phyloP scores from a whole-genome alignment of 2,888 invertebrate genomes.

The Trachelus tabidus region DNA sequence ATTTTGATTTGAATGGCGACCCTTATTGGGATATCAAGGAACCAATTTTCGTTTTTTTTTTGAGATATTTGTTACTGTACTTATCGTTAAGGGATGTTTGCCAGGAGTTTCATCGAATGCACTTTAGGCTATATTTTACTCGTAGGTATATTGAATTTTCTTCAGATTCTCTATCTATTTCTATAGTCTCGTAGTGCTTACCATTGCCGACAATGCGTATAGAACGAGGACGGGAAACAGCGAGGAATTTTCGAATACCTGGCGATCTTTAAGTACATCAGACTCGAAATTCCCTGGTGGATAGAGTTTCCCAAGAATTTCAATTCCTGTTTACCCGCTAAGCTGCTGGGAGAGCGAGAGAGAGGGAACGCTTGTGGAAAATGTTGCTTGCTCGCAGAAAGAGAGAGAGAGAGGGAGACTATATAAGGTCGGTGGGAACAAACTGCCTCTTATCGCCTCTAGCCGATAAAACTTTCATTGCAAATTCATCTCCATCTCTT shows the following conservation, averaged over 20 bases:
- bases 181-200: not conserved
- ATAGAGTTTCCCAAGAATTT: not conserved
- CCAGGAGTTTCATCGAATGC: not conserved
- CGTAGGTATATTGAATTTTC: not conserved
- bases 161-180: not conserved
- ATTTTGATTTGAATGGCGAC: not conserved
- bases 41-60: not conserved
- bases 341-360: not conserved
- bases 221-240: not conserved
- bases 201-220: not conserved
- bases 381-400: not conserved
- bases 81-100: not conserved
- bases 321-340: not conserved
- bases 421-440: not conserved
- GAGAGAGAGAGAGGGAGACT: not conserved
- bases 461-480: not conserved
- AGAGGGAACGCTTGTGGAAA: not conserved
- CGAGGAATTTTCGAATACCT: not conserved
- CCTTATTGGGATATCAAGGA: not conserved
- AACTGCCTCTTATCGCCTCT: not conserved
- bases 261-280: not conserved
- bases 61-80: not conserved
- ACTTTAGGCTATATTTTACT: not conserved
- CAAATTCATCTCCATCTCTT: not conserved
- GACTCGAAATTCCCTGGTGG: not conserved